Evolutionary conservation across 2,888 invertebrate species (phyloP).

Genomic region (Fragum whitleyi): DNA sequence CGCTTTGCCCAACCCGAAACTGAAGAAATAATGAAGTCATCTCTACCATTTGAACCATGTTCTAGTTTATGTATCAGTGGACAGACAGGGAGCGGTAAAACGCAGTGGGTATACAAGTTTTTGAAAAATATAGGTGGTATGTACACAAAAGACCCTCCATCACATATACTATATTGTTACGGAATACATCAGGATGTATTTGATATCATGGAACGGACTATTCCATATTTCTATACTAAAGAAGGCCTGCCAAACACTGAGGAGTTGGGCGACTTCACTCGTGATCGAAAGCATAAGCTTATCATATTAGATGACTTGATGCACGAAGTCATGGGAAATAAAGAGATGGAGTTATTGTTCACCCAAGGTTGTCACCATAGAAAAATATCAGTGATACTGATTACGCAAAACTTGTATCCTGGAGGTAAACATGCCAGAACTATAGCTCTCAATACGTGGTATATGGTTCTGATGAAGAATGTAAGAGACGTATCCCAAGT

Average conservation of each 20-base stretch:
- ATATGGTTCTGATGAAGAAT: too few relatives aligned
- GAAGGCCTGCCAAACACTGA: slow-evolving; percentile 30
- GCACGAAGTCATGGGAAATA: slow-evolving; percentile 36
- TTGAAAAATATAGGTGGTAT: slow-evolving; percentile 25
- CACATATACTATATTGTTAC: slow-evolving; percentile 36
- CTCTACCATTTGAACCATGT: slow-evolving; percentile 42
- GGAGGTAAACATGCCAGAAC: too few relatives aligned
- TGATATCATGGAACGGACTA: slow-evolving; percentile 31
- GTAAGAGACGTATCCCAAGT: too few relatives aligned
- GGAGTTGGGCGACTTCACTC: slow-evolving; percentile 32
- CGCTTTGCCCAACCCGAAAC: slow-evolving; percentile 43
- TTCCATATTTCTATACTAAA: slow-evolving; percentile 31
- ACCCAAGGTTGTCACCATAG: slow-evolving; percentile 22
- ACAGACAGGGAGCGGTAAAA: slow-evolving; percentile 41
- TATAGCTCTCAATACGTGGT: too few relatives aligned
- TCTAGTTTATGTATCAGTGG: slow-evolving; percentile 47
- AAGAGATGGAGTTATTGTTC: too few relatives aligned
- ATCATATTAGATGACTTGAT: slow-evolving; percentile 47
- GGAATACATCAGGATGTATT: slow-evolving; percentile 40
- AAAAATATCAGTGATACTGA: slow-evolving; percentile 10
- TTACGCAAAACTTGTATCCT: slow-evolving; percentile 24
- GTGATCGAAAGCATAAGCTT: slow-evolving; percentile 27
- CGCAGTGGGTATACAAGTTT: too few relatives aligned
- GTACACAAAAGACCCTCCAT: slow-evolving; percentile 37
- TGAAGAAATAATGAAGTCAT: slow-evolving; percentile 44